phyloP scores from a whole-genome alignment of 2,113 vertebrate species.

The Crotalus helleri region DNA sequence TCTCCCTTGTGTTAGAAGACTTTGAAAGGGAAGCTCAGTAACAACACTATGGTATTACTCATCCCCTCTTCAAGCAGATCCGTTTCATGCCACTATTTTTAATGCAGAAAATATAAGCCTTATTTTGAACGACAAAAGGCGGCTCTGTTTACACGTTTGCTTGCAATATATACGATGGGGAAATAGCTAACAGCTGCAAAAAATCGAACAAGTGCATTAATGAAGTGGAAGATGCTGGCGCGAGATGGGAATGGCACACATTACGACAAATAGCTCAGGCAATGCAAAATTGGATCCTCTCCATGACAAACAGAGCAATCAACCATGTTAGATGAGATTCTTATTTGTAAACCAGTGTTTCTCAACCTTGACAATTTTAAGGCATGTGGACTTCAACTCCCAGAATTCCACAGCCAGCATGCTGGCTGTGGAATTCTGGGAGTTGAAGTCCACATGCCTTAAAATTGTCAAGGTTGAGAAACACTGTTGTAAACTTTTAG shows the following conservation, averaged over 20 bases:
- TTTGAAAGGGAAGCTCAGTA: background rate
- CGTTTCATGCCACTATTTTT: background rate
- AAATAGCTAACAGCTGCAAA: background rate
- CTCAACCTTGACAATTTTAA: too few relatives aligned
- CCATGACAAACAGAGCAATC: background rate
- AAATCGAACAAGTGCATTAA: background rate
- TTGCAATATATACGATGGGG: background rate
- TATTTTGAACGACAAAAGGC: background rate
- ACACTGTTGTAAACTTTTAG: background rate
- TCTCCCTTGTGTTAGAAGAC: background rate
- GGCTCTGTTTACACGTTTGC: background rate
- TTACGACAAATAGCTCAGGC: background rate
- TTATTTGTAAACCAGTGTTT: too few relatives aligned
- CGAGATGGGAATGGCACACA: background rate
- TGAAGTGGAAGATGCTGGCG: background rate
- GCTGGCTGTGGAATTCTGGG: too few relatives aligned
- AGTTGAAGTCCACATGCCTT: too few relatives aligned
- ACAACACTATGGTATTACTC: background rate
- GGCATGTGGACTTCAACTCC: too few relatives aligned
- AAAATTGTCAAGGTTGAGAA: too few relatives aligned
- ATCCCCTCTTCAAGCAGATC: background rate
- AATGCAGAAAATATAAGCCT: background rate
- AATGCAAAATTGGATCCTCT: background rate
- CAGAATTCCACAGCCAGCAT: too few relatives aligned
- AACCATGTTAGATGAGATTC: background rate